Evolutionary conservation across 2,797 vertebrate genomes (phyloP), one percentile per base, ranked within the genome.

Genomic region (Platalea minor): DNA sequence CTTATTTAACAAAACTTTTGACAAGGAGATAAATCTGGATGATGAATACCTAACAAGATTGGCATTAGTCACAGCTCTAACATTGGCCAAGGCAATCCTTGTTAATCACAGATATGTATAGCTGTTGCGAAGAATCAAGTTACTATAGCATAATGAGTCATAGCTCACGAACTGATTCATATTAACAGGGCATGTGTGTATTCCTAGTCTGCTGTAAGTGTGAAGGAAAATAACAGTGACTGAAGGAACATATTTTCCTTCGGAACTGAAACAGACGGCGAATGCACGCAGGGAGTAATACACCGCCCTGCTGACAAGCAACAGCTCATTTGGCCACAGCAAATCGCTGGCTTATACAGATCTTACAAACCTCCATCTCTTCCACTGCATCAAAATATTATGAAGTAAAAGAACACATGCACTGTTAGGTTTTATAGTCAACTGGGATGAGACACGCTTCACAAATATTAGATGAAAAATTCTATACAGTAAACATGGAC

Each of bases 161-260:
- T 9, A 79, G 43, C 88, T 85, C 74, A 85, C 0, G 1, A 90
- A 91, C 73, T 65, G 83, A 86, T 69, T 81, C 15, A 1, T 43
- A 46, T 68, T 86, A 91, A 65, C 77, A 85, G 88, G 86, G 77
- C 92, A 94, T 90, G 86, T 94, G 90, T 93, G 80, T 95, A 51
- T 95, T 91, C 74, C 54, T 41, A 45, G 53, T 28, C 50, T 8
- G 15, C 73, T 33, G 0, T 4, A 85, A 89, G 82, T 72, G 90
- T 92, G 88, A 96, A 93, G 67, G 74, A 95, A 96, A 96, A 89
- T 93, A 97, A 37, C 21, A 88, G 85, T 11, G 83, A 88, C 67
- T 75, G 81, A 57, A 76, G 67, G 69, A 88, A 88, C 5, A 2
- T 33, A 41, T 91, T 95, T 96, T 84, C 43, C 69, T 76, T 72